A percentile compares a stretch with the other conserved stretches of the same genome.
These are phyloP conservation scores for Cyclophora albipunctata DNA, from an alignment of 2,888 invertebrate species.

Conservation along the genomic window DNA sequence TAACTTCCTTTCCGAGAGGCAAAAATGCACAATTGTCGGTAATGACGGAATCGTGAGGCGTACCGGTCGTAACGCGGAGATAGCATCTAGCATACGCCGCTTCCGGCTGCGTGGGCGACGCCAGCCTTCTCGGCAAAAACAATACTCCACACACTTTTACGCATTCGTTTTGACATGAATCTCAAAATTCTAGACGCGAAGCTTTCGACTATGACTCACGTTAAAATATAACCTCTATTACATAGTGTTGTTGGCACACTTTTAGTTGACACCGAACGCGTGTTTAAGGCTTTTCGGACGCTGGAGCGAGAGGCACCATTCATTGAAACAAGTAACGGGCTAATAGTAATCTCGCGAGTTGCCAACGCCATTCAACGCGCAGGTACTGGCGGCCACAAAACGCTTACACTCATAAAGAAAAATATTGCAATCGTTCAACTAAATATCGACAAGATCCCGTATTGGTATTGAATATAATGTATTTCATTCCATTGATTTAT, in stretches of 20 bases:
- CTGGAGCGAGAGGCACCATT: conserved; percentile 56
- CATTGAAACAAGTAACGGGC: conserved; percentile 72
- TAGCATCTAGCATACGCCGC: conserved; percentile 56
- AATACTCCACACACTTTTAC: conserved; percentile 53
- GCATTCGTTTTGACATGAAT: conserved; percentile 38
- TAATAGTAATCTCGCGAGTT: conserved; percentile 65
- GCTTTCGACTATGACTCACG: conserved; percentile 21
- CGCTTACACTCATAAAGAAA: neutral
- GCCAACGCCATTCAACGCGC: conserved; percentile 63
- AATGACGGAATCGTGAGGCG: conserved; percentile 67
- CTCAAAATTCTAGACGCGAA: conserved; percentile 39
- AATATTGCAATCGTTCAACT: neutral
- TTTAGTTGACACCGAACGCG: conserved; percentile 26
- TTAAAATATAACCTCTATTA: conserved; percentile 29
- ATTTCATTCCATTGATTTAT: neutral
- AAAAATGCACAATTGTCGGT: conserved; percentile 60
- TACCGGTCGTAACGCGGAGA: conserved; percentile 44
- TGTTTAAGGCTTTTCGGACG: conserved; percentile 47
- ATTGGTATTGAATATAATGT: neutral
- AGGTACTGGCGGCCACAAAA: conserved; percentile 39
- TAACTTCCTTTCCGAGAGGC: conserved; percentile 51
- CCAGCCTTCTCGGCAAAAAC: conserved; percentile 44
- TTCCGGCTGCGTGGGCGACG: conserved; percentile 64
- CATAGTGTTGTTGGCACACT: conserved; percentile 26
- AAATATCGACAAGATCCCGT: neutral